phyloP scores from a whole-genome alignment of 2,888 invertebrate genomes.

The Chamaedrilus cognettii region DNA sequence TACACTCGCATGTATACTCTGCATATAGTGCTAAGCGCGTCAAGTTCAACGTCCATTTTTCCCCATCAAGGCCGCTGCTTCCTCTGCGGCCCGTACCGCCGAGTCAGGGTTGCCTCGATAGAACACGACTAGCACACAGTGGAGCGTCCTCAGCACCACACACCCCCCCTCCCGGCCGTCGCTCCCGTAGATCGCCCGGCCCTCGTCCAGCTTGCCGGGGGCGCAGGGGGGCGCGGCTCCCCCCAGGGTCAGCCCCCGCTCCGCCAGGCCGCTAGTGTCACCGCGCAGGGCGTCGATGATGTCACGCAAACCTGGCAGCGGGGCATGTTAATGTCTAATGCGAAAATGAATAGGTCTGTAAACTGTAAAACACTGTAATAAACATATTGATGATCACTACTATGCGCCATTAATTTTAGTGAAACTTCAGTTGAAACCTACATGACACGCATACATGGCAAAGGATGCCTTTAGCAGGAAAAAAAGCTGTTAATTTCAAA shows the following conservation, averaged over 20 bases:
- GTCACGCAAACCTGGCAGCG: conserved; percentile 13
- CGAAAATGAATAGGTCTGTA: too few species aligned
- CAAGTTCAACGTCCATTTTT: conserved; percentile 21
- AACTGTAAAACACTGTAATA: too few species aligned
- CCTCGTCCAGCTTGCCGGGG: conserved; percentile 28
- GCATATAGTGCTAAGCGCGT: not conserved
- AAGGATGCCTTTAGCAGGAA: too few species aligned
- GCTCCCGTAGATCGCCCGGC: conserved; percentile 23
- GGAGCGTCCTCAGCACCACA: conserved; percentile 17
- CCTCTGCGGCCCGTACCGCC: conserved; percentile 18
- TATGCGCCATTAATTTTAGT: too few species aligned
- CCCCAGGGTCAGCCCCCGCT: conserved; percentile 17
- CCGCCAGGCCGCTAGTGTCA: conserved; percentile 20
- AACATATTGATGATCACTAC: too few species aligned
- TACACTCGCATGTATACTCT: too few species aligned
- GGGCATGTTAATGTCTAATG: too few species aligned
- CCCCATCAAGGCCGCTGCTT: conserved; percentile 26
- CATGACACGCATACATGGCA: too few species aligned
- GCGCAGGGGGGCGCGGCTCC: conserved; percentile 6
- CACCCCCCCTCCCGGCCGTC: conserved; percentile 24
- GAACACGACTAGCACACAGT: conserved; percentile 21
- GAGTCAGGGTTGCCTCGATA: conserved; percentile 18
- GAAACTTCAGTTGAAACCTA: too few species aligned
- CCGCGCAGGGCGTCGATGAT: conserved; percentile 24
- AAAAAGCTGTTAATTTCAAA: too few species aligned